A percentile compares a stretch with the other conserved stretches of the same genome.
Conservation (phyloP, 2,797 vertebrate genomes). For the Lagodon rhomboides region DNA sequence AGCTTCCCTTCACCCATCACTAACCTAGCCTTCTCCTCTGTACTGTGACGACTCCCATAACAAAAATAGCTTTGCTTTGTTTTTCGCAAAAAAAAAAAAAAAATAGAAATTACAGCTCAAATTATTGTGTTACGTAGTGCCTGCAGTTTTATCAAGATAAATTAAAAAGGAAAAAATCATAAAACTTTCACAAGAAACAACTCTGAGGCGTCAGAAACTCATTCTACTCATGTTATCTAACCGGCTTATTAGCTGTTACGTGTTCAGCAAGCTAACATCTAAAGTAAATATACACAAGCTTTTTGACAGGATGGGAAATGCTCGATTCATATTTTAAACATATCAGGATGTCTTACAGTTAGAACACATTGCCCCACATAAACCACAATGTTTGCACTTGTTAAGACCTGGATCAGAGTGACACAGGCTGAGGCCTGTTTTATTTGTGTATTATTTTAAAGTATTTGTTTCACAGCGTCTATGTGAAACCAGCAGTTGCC, state of each 20-base stretch:
- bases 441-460: constrained; percentile 34
- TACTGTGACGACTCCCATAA: constrained; percentile 80
- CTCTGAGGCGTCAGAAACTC: constrained; percentile 80
- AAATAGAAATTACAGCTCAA: constrained; percentile 76
- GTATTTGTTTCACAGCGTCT: constrained; percentile 45
- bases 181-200: constrained; percentile 26
- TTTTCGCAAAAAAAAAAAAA: constrained; percentile 80
- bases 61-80: constrained; percentile 80
- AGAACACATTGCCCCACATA: constrained; percentile 39
- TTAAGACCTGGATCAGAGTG: constrained; percentile 35
- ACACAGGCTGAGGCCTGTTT: constrained; percentile 32
- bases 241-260: constrained; percentile 87
- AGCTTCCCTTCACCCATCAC: constrained; percentile 58
- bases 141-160: constrained; percentile 81
- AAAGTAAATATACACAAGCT: constrained; percentile 87
- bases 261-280: constrained; percentile 87
- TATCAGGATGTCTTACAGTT: constrained; percentile 30
- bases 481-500: constrained; percentile 52
- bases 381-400: constrained; percentile 56
- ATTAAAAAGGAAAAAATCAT: constrained; percentile 23
- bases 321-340: constrained; percentile 85
- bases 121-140: constrained; percentile 75
- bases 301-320: constrained; percentile 68
- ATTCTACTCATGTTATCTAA: constrained; percentile 85
- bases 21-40: constrained; percentile 79